Evolutionary conservation across 1,140 invertebrate species (phyloP).

Genomic region (Leptinotarsa defecta): DNA sequence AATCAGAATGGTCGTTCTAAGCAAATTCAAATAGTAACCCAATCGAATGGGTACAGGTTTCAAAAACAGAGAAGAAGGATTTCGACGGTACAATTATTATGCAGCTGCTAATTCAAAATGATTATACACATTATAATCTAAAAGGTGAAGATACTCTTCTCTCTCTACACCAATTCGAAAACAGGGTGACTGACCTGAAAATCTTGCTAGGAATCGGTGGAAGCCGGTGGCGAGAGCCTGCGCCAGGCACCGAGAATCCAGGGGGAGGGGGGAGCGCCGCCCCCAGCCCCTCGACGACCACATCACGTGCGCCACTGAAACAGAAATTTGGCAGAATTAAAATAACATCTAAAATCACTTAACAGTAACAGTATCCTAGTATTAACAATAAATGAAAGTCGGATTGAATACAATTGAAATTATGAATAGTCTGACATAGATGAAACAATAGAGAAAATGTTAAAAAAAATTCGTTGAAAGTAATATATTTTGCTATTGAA

Average conservation of each 20-base stretch:
- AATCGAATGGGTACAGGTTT: not conserved
- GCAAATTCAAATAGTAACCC: not conserved
- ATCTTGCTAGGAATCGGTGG: constrained; percentile 56
- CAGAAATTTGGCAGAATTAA: constrained; percentile 26
- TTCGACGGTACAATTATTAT: not conserved
- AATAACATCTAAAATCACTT: too few species aligned
- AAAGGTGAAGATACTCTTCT: constrained; percentile 2
- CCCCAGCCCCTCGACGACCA: constrained; percentile 50
- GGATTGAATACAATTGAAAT: too few species aligned
- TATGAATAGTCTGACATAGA: too few species aligned
- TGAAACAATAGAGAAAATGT: too few species aligned
- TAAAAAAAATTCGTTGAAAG: too few species aligned
- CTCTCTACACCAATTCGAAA: not conserved
- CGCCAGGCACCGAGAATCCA: constrained; percentile 51
- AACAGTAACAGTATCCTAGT: too few species aligned
- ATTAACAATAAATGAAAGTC: too few species aligned
- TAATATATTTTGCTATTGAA: too few species aligned
- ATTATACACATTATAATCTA: not conserved
- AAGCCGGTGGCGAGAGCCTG: constrained; percentile 53
- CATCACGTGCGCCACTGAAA: constrained; percentile 57
- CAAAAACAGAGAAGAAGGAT: not conserved
- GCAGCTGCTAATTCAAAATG: constrained; percentile 5
- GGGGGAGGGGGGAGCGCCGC: constrained; percentile 46
- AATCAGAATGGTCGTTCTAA: too few species aligned
- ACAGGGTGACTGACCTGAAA: constrained; percentile 53